Evolutionary conservation across 2,797 vertebrate species (phyloP), one percentile per base, ranked within the genome.

Genomic region (Staurois parvus): DNA sequence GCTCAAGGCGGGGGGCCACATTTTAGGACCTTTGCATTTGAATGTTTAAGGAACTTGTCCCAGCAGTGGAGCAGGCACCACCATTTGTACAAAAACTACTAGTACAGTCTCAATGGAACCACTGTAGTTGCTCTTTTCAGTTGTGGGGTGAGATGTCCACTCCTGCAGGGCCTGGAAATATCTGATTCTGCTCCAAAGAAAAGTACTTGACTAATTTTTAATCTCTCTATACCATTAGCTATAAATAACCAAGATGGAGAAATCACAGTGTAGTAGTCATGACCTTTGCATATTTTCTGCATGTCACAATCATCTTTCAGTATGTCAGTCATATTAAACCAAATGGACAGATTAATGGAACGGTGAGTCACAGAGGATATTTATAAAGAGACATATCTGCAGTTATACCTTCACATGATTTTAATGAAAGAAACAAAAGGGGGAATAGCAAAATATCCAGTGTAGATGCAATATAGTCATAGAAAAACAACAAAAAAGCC

Each of bases 391-490:
- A n/a, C 32, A 78, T 26, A 32, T 24, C 12, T 59, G 21, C 30
- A 68, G 26, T 17, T 5, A 30, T 52, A 29, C 15, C 8, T 48
- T 28, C 21, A 52, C 32, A 19, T 59, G 4, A 59, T 24, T 80
- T 79, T 79, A 79, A 68, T 79, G 5, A 48, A 29, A 70, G 28
- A 81, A 62, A 29, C 68, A 72, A 42, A 34, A 72, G 56, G 45
- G 70, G 67, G 69, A 42, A 81, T 28, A 72, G 34, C 32, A 73
- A 72, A 59, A 32, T 34, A 81, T 66, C 26, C 26, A 66, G 64
- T 66, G 28, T 73, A 7, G 26, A 83, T 82, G 72, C 37, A 75
- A 40, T 45, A 28, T 48, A 72, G 30, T 19, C 62, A 19, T 74
- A 45, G 21, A n/a, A 40, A 81, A 73, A 74, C 6, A 62, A 52